Evolutionary conservation across 2,888 invertebrate genomes (phyloP).

Genomic region (Idaea straminata): DNA sequence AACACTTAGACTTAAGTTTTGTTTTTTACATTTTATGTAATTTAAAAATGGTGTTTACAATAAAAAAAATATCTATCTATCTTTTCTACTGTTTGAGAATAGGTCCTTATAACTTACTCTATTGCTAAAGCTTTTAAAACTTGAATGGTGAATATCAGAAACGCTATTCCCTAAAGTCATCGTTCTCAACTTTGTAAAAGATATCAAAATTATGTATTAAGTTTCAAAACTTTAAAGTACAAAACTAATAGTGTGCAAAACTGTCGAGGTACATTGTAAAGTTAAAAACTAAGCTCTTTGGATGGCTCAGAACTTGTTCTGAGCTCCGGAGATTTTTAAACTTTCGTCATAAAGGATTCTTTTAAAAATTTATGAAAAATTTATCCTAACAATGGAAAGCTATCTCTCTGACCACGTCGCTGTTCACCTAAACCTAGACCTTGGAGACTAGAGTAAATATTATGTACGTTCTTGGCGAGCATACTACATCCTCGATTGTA

Average conservation of each 20-base stretch:
- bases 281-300: constrained; percentile 43
- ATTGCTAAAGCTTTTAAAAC: neutral
- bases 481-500: too few relatives aligned
- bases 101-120: neutral
- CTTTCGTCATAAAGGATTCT: constrained; percentile 68
- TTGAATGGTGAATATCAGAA: constrained; percentile 4
- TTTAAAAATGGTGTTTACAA: neutral
- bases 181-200: constrained; percentile 17
- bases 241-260: constrained; percentile 53
- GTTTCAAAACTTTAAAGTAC: constrained; percentile 37
- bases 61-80: neutral
- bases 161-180: constrained; percentile 18
- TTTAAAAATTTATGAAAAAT: constrained; percentile 59
- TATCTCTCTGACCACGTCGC: neutral
- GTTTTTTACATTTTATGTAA: too few relatives aligned
- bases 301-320: constrained; percentile 32
- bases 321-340: constrained; percentile 61
- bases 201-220: constrained; percentile 29
- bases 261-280: constrained; percentile 45
- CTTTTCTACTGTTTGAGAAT: neutral
- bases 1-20: too few relatives aligned
- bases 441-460: too few relatives aligned
- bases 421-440: too few relatives aligned
- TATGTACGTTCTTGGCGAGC: too few relatives aligned
- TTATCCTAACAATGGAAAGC: constrained; percentile 37